Evolutionary conservation across 2,797 vertebrate species (phyloP).

Genomic region (Hemitrygon akajei): DNA sequence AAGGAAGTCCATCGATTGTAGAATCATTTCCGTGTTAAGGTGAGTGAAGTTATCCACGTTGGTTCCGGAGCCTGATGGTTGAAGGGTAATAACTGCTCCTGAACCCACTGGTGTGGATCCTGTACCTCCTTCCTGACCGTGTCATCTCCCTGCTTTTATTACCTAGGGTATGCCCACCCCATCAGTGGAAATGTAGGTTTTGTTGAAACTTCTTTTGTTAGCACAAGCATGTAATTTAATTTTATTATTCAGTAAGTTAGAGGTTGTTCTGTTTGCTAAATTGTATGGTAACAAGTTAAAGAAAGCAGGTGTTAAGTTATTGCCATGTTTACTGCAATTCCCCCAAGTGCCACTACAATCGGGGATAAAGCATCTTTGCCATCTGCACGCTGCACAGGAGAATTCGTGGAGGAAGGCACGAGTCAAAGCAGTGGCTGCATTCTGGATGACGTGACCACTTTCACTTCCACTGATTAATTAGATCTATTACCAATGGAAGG

Average conservation of each 20-base stretch:
- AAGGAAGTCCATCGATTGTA: too few species aligned
- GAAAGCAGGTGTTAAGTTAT: neutral
- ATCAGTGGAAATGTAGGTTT: neutral
- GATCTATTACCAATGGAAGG: constrained; percentile 4
- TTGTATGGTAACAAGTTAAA: neutral
- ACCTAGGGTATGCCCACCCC: neutral
- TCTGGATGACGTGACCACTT: neutral
- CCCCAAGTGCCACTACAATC: neutral
- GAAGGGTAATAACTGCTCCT: too few species aligned
- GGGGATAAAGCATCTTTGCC: neutral
- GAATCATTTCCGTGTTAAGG: too few species aligned
- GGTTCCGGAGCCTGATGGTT: too few species aligned
- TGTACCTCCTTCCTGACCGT: neutral
- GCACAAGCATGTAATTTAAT: neutral
- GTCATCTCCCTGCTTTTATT: neutral
- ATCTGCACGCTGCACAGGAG: neutral
- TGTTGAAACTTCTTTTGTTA: neutral
- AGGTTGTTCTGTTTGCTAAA: constrained; percentile 10
- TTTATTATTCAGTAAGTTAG: neutral
- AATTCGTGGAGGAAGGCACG: neutral
- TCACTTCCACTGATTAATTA: constrained; percentile 15
- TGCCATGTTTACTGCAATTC: neutral
- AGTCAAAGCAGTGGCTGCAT: neutral
- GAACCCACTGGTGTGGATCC: too few species aligned
- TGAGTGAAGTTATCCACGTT: too few species aligned